Evolutionary conservation across 1,140 invertebrate species (phyloP).

Genomic region (Arctopsyche grandis): DNA sequence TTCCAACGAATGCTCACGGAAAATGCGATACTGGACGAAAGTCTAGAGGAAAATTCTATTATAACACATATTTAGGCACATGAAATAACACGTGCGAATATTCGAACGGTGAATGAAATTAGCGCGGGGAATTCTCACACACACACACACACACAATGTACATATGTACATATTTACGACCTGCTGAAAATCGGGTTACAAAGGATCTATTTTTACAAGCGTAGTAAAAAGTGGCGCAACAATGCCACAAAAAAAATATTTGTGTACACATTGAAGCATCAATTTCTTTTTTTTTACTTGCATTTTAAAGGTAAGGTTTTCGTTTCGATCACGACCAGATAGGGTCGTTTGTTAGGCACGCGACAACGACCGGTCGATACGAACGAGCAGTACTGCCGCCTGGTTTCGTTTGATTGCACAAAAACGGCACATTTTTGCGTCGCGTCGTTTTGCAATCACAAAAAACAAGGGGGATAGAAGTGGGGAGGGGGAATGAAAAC

Average conservation of each 20-base stretch:
- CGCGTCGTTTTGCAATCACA: background rate
- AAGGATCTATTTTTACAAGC: background rate
- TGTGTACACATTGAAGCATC: background rate
- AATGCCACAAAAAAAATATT: background rate
- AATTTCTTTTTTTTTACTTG: background rate
- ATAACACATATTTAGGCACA: too few relatives aligned
- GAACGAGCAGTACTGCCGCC: background rate
- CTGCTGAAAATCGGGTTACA: background rate
- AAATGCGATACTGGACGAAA: too few relatives aligned
- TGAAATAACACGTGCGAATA: too few relatives aligned
- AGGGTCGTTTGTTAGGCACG: slow-evolving; percentile 37
- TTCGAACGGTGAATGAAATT: too few relatives aligned
- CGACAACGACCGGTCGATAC: slow-evolving; percentile 39
- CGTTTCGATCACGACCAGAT: background rate
- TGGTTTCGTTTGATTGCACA: background rate
- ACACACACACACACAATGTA: too few relatives aligned
- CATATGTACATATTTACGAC: too few relatives aligned
- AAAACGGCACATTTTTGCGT: background rate
- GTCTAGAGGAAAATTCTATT: too few relatives aligned
- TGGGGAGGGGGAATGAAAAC: background rate
- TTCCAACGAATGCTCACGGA: too few relatives aligned
- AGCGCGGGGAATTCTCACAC: too few relatives aligned
- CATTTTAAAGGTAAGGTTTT: background rate
- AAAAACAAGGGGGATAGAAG: background rate
- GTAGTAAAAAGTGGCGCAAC: background rate